Base-by-base conservation (phyloP, 2,113 vertebrate genomes). In the Athene cunicularia region DNA sequence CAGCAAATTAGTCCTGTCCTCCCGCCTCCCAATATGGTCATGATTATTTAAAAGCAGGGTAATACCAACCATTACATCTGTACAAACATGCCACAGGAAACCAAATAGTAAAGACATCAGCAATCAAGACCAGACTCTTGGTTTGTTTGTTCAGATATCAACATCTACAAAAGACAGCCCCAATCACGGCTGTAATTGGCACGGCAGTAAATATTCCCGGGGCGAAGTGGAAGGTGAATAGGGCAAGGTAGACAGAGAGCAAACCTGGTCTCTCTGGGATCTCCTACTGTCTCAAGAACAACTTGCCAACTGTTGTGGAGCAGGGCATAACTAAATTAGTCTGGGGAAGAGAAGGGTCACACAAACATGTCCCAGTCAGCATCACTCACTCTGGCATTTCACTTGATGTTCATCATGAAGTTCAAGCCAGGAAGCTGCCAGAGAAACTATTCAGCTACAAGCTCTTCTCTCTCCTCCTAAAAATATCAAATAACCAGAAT, bases 51-150 rank as follows among this genome's bases (percentile, higher is more conserved):
- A 93, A 96, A 86, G 26, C 90, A 81, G 55, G n/a, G 63, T 49
- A 80, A 85, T 77, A 95, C 30, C 84, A 95, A 85, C 66, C 81
- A 39, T 88, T 84, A 92, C 85, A 96, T 91, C 88, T 91, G 84
- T 91, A 88, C 94, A 93, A 95, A 96, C 94, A 94, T 14, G 0
- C 90, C 89, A 94, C 90, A 91, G 96, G 93, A 98, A 97, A 73
- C 70, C 75, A 79, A 94, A 93, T 4, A 82, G 81, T 84, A 82
- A 76, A 96, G 95, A 89, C 79, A 86, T 43, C 59, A 72, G 70
- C 86, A 96, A 94, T 95, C 91, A 94, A 94, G 80, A 82, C 84
- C 84, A 95, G 89, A 87, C 75, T 87, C 79, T 60, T 37, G 59
- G 49, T 95, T 97, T 91, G 72, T 94, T 94, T 96, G 74, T 92